A percentile compares a stretch with the other conserved stretches of the same genome.
Conservation (phyloP, 1,140 invertebrate genomes). For the Nasonia vitripennis region DNA sequence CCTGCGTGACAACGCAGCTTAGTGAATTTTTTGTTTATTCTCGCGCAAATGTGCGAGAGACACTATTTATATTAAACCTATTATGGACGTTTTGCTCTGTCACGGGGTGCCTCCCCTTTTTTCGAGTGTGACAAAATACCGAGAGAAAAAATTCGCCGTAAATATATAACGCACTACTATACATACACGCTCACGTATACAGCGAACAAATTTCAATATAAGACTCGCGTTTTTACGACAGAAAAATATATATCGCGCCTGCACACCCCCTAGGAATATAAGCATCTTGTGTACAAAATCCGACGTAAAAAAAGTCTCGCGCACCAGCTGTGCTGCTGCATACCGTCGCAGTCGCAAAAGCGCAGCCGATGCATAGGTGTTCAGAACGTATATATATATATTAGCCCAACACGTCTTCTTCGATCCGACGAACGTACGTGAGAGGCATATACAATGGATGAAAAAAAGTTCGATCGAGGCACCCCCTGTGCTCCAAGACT, state of each 20-base stretch:
- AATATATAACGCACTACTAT: neutral
- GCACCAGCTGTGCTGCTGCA: too few species aligned
- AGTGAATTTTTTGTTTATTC: constrained; percentile 1
- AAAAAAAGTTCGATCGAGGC: constrained; percentile 32
- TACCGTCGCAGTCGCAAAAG: too few species aligned
- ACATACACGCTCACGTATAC: neutral
- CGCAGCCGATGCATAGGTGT: too few species aligned
- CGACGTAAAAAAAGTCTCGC: neutral
- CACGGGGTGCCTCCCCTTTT: constrained; percentile 52
- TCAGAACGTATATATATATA: too few species aligned
- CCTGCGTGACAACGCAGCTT: neutral
- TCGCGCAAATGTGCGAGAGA: neutral
- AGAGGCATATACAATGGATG: too few species aligned
- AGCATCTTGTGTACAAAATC: neutral
- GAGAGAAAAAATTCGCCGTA: constrained; percentile 25
- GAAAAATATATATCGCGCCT: neutral
- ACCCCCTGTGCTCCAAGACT: constrained; percentile 55
- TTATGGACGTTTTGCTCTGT: constrained; percentile 54
- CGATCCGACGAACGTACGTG: too few species aligned
- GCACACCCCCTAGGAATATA: too few species aligned
- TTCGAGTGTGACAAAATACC: constrained; percentile 41
- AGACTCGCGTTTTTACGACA: neutral
- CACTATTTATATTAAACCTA: constrained; percentile 42
- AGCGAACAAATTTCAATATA: neutral
- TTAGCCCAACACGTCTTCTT: too few species aligned